Conservation (phyloP, 2,888 invertebrate species). For the Xestoiulus laeticollis region DNA sequence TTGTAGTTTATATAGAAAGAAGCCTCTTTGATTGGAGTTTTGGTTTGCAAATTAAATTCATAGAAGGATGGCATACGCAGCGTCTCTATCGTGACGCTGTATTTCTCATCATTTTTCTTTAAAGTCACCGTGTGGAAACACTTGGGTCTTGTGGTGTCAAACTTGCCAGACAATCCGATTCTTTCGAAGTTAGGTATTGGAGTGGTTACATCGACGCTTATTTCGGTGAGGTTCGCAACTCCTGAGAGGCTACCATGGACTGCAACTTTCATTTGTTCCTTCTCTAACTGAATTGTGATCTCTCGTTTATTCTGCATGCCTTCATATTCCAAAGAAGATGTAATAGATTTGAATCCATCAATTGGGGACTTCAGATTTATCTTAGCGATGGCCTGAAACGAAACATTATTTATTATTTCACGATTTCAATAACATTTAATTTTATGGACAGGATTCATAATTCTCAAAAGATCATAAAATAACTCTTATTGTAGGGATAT, state of each 20-base stretch:
- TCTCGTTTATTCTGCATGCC: background rate
- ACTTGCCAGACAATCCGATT: conserved; percentile 46
- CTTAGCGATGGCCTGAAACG: background rate
- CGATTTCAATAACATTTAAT: too few species aligned
- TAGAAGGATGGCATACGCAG: conserved; percentile 44
- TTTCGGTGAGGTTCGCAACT: conserved; percentile 1
- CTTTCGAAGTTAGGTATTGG: conserved; percentile 53
- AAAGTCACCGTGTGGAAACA: conserved; percentile 49
- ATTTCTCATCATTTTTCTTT: conserved; percentile 49
- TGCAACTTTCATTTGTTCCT: conserved; percentile 37
- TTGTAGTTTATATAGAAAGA: conserved; percentile 54
- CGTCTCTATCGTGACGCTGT: conserved; percentile 53
- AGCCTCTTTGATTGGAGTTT: conserved; percentile 54
- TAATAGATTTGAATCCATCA: background rate
- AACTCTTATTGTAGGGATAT: too few species aligned
- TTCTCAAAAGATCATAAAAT: too few species aligned
- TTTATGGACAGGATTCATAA: too few species aligned
- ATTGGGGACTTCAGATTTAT: background rate
- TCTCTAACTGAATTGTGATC: background rate
- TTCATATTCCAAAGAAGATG: conserved; percentile 36
- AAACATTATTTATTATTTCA: background rate
- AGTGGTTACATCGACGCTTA: conserved; percentile 48
- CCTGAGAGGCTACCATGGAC: conserved; percentile 9
- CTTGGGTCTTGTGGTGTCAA: conserved; percentile 47
- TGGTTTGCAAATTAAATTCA: conserved; percentile 53